Base-by-base conservation (phyloP, 2,888 invertebrate genomes). In the Celastrina argiolus region DNA sequence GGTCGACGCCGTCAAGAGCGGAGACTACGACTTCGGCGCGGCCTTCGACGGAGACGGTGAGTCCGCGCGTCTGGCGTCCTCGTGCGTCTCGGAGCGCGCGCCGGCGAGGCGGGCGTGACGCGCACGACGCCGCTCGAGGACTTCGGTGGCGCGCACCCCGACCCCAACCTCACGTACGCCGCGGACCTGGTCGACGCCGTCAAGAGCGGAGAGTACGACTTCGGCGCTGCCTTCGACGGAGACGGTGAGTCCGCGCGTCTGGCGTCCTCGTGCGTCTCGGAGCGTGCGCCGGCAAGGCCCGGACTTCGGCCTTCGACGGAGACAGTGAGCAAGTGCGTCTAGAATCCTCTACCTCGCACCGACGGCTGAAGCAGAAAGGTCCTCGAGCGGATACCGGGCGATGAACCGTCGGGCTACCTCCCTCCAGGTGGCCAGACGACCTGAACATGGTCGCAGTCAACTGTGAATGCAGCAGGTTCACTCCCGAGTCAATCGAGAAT, bases 31-130 rank as follows among this genome's bases (percentile, higher is more conserved):
- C 72, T 91, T 94, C 75, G 99, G 99, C 10, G 99, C 98, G 0
- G 99, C 99, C 22, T 99, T 99, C 83, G 99, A 99, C 91, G 99
- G 99, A 0, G 99, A 99, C 85, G 99, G 99, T 90, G 67, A 76
- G 81, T 70, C 14, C 87, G 97, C 98, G 0, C 93, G 94, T 73
- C 93, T 22, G 39, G 95, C 66, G 97, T 99, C n/a, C n/a, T n/a
- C n/a, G 73, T 97, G 99, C 80, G 88, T 96, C 12, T 94, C 96
- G 58, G 97, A 97, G 80, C 90, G 99, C 56, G 97, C 0, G 96
- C 97, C 0, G 87, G 93, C 2, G 90, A 93, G 2, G 88, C 92
- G 51, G 95, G 94, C 77, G 94, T 96, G 5, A 94, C 97, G 0
- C 95, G 97, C 72, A 94, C 94, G 56, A 93, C 92, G 0, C 97